Percentiles rank a stretch among this genome's conserved stretches.
Conservation (phyloP, 2,888 invertebrate genomes). For the Stegana nigrithorax region DNA sequence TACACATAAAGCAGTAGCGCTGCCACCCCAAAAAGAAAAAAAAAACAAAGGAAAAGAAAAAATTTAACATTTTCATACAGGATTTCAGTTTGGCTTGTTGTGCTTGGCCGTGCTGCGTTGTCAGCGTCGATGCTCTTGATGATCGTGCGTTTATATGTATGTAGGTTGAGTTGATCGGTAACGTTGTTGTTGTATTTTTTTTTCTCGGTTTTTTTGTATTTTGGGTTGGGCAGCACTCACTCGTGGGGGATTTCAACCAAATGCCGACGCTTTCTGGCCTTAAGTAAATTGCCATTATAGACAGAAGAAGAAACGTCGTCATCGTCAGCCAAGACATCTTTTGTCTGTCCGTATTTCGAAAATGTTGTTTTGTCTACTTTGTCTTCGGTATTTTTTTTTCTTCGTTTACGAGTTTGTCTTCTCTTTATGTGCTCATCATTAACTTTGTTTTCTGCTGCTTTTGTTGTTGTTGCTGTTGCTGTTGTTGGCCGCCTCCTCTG, state of each 20-base stretch:
- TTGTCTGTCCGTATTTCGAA: conserved; percentile 35
- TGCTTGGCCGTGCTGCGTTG: not conserved
- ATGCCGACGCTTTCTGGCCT: conserved; percentile 35
- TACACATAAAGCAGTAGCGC: not conserved
- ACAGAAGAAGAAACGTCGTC: not conserved
- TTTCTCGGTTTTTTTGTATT: no score
- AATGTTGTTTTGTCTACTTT: conserved; percentile 37
- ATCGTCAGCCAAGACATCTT: conserved; percentile 43
- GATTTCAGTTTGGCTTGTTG: not conserved
- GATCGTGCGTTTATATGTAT: conserved; percentile 23
- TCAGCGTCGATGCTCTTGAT: not conserved
- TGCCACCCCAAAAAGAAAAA: conserved; percentile 9
- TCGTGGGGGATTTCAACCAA: conserved; percentile 59
- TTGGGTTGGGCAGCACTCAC: conserved; percentile 18
- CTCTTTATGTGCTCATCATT: conserved; percentile 57
- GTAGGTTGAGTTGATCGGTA: conserved; percentile 49
- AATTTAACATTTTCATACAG: conserved; percentile 5
- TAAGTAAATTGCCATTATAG: conserved; percentile 47
- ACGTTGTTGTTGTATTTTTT: no score
- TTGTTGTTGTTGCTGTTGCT: conserved; percentile 57
- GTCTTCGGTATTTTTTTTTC: conserved; percentile 15
- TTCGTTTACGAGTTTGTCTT: not conserved
- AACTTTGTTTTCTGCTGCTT: conserved; percentile 58
- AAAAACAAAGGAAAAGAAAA: no score
- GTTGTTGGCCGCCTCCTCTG: conserved; percentile 50